phyloP scores from a whole-genome alignment of 2,888 invertebrate species.

The Neria commutata region DNA sequence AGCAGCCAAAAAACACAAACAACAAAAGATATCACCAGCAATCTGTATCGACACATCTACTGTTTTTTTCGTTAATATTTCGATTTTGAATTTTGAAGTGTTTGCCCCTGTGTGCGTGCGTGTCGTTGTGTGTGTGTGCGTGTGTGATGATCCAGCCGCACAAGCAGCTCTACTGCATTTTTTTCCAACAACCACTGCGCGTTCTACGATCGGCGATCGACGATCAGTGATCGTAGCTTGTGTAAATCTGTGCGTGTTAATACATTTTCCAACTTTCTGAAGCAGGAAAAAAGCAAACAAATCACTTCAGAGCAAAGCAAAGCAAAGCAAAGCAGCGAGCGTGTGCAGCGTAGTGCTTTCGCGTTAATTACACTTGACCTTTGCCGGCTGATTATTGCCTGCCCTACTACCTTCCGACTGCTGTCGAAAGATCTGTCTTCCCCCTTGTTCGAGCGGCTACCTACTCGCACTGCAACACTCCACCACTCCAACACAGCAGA shows the following conservation, averaged over 20 bases:
- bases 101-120: too few species aligned
- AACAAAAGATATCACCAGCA: not conserved
- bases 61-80: not conserved
- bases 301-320: too few species aligned
- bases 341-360: too few species aligned
- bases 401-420: not conserved
- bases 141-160: not conserved
- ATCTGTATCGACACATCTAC: not conserved
- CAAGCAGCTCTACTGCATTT: not conserved
- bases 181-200: not conserved
- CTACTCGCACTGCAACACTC: too few species aligned
- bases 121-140: too few species aligned
- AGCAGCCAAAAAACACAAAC: not conserved
- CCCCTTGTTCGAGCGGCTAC: not conserved
- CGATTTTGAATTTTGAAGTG: too few species aligned
- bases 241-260: not conserved
- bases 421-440: not conserved
- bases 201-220: too few species aligned
- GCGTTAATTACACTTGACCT: slow-evolving; percentile 2
- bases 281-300: not conserved
- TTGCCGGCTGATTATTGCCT: not conserved
- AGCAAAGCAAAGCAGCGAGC: too few species aligned
- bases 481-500: too few species aligned
- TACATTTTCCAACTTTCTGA: too few species aligned
- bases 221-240: not conserved